Percentiles rank a stretch among this genome's conserved stretches.
These are phyloP conservation scores for Menidia beryllina DNA, from an alignment of 2,113 vertebrate genomes.

Conservation along the genomic window DNA sequence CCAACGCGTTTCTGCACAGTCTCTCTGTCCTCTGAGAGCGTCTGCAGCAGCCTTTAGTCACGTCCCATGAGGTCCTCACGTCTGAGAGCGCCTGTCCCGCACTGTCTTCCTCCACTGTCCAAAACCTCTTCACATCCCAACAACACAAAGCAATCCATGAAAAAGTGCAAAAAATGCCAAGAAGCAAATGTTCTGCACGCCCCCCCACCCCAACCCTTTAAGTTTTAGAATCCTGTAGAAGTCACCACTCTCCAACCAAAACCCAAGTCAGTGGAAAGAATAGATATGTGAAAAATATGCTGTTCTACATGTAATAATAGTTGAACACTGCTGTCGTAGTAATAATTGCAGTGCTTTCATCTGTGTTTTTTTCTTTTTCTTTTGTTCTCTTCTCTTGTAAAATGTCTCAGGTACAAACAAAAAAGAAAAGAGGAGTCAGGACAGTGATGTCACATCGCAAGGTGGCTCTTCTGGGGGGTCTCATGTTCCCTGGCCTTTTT, in stretches of 20 bases:
- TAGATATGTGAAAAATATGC: conserved; percentile 76
- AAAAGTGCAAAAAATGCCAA: conserved; percentile 87
- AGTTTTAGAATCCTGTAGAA: conserved; percentile 75
- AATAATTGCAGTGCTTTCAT: conserved; percentile 88
- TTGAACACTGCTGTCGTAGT: conserved; percentile 72
- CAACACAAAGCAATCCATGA: conserved; percentile 79
- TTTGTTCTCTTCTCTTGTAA: conserved; percentile 83
- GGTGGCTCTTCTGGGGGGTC: conserved; percentile 91
- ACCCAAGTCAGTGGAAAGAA: conserved; percentile 81
- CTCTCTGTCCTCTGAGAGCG: conserved; percentile 68
- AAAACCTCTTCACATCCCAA: conserved; percentile 62
- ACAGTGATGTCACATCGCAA: conserved; percentile 98
- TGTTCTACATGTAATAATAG: conserved; percentile 76
- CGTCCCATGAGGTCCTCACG: conserved; percentile 49
- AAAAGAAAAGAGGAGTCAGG: conserved; percentile 93
- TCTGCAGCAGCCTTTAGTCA: conserved; percentile 57
- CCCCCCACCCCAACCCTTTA: conserved; percentile 54
- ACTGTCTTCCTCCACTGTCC: conserved; percentile 45
- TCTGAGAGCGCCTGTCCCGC: conserved; percentile 47
- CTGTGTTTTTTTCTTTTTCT: conserved; percentile 67
- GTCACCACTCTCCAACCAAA: conserved; percentile 74
- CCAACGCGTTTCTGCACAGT: conserved; percentile 72
- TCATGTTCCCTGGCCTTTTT: conserved; percentile 99
- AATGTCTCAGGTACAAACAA: conserved; percentile 98
- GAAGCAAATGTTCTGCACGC: conserved; percentile 82